A percentile compares a stretch with the other conserved stretches of the same genome.
Conservation (phyloP, 2,113 vertebrate species). For the Neodon shergylaensis region DNA sequence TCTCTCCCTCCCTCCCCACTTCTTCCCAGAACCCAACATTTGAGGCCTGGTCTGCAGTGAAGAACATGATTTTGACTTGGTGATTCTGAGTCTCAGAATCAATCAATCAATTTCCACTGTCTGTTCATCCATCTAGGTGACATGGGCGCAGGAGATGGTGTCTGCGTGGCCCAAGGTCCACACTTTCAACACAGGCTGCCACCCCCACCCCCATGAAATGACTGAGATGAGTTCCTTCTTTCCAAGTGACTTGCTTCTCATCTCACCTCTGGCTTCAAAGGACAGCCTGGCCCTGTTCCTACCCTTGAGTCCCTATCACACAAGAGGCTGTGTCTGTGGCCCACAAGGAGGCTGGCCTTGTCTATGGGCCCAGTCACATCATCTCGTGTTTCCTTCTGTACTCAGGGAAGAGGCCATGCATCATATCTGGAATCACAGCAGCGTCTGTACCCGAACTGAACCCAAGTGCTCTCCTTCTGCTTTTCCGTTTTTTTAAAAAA, state of each 20-base stretch:
- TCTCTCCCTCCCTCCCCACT: no score
- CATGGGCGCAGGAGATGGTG: neutral
- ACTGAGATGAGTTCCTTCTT: neutral
- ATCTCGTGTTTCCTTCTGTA: neutral
- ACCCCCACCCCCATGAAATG: neutral
- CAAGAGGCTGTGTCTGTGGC: neutral
- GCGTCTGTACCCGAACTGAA: neutral
- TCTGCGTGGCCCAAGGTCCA: neutral
- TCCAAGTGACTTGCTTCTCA: neutral
- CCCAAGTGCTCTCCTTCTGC: neutral
- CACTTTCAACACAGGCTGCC: neutral
- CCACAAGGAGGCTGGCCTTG: neutral
- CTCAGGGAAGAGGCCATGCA: accelerated
- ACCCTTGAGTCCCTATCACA: no score
- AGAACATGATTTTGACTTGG: neutral
- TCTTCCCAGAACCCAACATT: neutral
- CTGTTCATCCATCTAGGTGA: neutral
- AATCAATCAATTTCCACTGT: neutral
- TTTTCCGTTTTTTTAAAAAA: neutral
- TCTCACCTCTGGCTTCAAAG: neutral
- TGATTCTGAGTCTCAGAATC: neutral
- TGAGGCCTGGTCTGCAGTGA: neutral
- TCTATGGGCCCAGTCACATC: neutral
- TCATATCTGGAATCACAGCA: neutral
- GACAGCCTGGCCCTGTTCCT: neutral